A percentile compares a stretch with the other conserved stretches of the same genome.
Evolutionary conservation across 2,797 vertebrate genomes (phyloP).

Genomic region (Echiichthys vipera): DNA sequence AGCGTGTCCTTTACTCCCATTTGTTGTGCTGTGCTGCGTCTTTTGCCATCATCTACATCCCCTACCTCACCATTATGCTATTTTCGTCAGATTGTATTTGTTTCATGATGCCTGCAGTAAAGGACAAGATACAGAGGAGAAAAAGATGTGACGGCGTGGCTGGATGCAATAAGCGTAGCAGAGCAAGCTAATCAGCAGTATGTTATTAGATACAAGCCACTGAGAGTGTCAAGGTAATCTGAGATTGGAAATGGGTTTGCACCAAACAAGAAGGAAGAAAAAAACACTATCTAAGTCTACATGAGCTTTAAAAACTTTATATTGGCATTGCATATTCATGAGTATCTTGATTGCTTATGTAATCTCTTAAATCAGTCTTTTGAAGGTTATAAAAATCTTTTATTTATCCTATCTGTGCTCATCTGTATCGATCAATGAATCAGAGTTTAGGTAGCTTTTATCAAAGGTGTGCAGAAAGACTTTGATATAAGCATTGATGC

Average conservation of each 20-base stretch:
- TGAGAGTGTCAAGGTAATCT: conserved; percentile 62
- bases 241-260: conserved; percentile 34
- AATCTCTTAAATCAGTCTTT: conserved; percentile 57
- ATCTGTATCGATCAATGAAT: conserved; percentile 64
- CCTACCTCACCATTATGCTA: neutral
- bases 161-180: conserved; percentile 3
- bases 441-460: conserved; percentile 67
- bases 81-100: conserved; percentile 23
- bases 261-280: conserved; percentile 8
- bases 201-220: conserved; percentile 41
- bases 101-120: conserved; percentile 29
- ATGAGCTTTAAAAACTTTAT: conserved; percentile 54
- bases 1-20: conserved; percentile 10
- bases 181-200: conserved; percentile 42
- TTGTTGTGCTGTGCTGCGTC: conserved; percentile 21
- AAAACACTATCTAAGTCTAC: conserved; percentile 33
- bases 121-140: conserved; percentile 23
- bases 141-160: conserved; percentile 6
- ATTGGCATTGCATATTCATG: conserved; percentile 63
- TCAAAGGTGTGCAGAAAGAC: conserved; percentile 61
- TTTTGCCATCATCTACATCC: conserved; percentile 25
- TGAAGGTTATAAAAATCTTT: conserved; percentile 63
- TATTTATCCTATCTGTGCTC: conserved; percentile 66
- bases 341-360: conserved; percentile 46
- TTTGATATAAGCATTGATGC: conserved; percentile 59